Base-by-base conservation (phyloP, 1,140 invertebrate genomes). In the Heliothis virescens region DNA sequence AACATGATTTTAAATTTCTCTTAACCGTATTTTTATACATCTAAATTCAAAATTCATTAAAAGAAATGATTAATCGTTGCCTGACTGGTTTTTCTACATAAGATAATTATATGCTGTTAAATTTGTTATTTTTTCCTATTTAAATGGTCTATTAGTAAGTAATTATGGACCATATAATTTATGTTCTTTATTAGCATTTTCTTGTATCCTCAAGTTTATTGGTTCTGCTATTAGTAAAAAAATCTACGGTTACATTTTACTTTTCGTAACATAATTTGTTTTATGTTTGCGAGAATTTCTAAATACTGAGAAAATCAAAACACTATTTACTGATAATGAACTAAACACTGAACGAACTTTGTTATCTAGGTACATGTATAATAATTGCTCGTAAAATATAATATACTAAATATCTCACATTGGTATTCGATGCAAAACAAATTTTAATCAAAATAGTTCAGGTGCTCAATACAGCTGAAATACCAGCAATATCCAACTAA, bases 141-240 rank as follows among this genome's bases (percentile, higher is more conserved):
- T 52, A 12, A 72, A 55, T 57, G 50, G 52, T 57, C 69, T 72
- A 72, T 72, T 72, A 72, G 69, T 26, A 55, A 57, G 69, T 72
- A 72, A 72, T 72, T 72, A 72, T 57, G 52, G 26, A 55, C 69
- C 13, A 72, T 72, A 72, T 72, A 72, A 72, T 72, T 72, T 72
- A 72, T 72, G 29, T 72, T 72, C n/a, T 34, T 55, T 26, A 69
- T 69, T 69, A 72, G 50, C 69, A 72, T 72, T 72, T 72, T 57
- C 53, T 55, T 34, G 52, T 72, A 55, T 72, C 50, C 18, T 52
- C 26, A 55, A 21, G 10, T 72, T 72, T 57, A 72, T 57, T 72
- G 47, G 52, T 50, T 41, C 7, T 9, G 26, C 29, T 72, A 41
- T 72, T 57, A 57, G 69, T 34, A 21, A 72, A 55, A 69, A 71